phyloP scores from a whole-genome alignment of 2,888 invertebrate species.

The Pelosia muscerda region DNA sequence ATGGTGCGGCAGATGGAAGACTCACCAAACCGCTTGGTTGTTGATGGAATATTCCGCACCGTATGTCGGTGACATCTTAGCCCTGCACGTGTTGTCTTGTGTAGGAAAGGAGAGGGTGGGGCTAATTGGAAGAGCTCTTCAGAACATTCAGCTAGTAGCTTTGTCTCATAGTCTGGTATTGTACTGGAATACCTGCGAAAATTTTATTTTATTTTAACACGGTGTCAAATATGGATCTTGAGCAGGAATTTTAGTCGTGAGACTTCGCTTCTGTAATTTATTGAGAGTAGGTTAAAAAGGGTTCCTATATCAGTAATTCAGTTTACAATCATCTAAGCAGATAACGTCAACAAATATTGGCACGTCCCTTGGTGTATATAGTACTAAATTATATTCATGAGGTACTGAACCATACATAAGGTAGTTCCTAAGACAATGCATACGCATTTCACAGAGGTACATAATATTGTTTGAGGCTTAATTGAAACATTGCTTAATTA shows the following conservation, averaged over 20 bases:
- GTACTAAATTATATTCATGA: background rate
- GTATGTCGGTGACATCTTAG: no score
- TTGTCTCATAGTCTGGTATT: no score
- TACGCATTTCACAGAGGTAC: background rate
- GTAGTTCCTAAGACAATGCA: background rate
- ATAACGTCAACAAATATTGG: background rate
- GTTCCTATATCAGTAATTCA: background rate
- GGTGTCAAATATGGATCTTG: background rate
- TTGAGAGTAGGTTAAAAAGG: background rate
- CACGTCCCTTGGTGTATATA: background rate
- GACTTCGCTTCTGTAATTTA: no score
- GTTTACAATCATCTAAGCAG: background rate
- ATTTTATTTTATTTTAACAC: background rate
- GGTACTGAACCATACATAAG: background rate
- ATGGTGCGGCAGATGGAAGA: no score
- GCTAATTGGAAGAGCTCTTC: no score
- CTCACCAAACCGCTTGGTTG: no score
- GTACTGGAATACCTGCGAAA: no score
- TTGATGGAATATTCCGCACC: no score
- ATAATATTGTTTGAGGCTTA: background rate
- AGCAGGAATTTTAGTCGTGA: background rate
- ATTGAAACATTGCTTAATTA: constrained; percentile 12
- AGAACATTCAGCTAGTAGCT: no score
- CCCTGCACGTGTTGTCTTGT: no score
- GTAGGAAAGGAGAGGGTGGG: no score